phyloP scores from a whole-genome alignment of 1,140 invertebrate species.

The Atta colombica region DNA sequence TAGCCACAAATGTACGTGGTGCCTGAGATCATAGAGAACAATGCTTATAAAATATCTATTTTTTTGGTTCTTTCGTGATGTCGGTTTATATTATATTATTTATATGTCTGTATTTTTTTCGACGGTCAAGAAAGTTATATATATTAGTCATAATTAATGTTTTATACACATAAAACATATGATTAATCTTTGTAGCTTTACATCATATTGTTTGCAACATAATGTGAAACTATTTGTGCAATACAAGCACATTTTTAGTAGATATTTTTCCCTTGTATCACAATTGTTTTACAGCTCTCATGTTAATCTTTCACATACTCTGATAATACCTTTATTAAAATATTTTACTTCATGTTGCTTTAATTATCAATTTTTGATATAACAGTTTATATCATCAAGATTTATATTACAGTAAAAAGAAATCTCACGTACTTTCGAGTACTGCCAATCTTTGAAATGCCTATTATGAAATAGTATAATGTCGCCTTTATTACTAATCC shows the following conservation, averaged over 20 bases:
- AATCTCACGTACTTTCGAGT: constrained; percentile 23
- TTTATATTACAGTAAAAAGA: constrained; percentile 33
- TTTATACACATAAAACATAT: constrained; percentile 5
- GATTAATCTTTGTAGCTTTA: constrained; percentile 28
- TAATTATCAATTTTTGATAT: constrained; percentile 30
- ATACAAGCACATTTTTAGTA: constrained; percentile 33
- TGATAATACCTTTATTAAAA: background rate
- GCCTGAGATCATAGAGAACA: constrained; percentile 76
- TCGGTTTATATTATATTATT: constrained; percentile 43
- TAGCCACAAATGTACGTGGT: constrained; percentile 76
- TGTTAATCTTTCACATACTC: background rate
- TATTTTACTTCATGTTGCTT: constrained; percentile 27
- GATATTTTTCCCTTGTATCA: background rate
- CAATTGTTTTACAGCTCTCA: background rate
- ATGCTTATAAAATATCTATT: constrained; percentile 59
- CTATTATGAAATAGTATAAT: constrained; percentile 13
- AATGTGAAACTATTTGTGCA: constrained; percentile 43
- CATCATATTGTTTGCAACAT: constrained; percentile 9
- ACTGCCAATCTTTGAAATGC: constrained; percentile 27
- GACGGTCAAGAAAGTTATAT: constrained; percentile 19
- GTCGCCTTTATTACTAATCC: constrained; percentile 19
- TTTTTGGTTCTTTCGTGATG: constrained; percentile 53
- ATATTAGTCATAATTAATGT: background rate
- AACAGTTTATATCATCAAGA: constrained; percentile 28
- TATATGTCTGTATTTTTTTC: constrained; percentile 42